These are phyloP conservation scores for Melolontha melolontha DNA, from an alignment of 2,888 invertebrate genomes.

Conservation along the genomic window DNA sequence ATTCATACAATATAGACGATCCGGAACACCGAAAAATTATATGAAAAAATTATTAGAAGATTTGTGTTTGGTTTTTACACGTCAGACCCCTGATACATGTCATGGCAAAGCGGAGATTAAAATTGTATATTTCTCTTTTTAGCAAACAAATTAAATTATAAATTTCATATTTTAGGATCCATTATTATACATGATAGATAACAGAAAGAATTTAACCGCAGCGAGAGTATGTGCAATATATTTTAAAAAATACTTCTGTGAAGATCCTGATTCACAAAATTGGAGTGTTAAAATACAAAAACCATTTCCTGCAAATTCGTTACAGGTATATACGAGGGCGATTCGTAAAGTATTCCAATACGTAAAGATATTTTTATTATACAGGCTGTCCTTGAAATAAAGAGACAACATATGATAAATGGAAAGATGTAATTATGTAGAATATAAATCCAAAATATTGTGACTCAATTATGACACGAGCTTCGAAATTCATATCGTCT, in stretches of 20 bases:
- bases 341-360: too few species aligned
- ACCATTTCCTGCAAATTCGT: slow-evolving; percentile 9
- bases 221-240: slow-evolving; percentile 71
- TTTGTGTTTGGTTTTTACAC: slow-evolving; percentile 51
- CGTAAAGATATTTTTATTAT: too few species aligned
- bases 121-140: slow-evolving; percentile 49
- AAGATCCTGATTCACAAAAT: slow-evolving; percentile 54
- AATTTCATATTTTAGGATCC: slow-evolving; percentile 67
- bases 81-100: slow-evolving; percentile 51
- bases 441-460: too few species aligned
- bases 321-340: slow-evolving; percentile 9
- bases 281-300: slow-evolving; percentile 57
- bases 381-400: too few species aligned
- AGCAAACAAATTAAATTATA: not conserved
- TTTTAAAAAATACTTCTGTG: slow-evolving; percentile 65
- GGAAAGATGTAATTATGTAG: too few species aligned
- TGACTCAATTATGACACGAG: too few species aligned
- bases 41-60: slow-evolving; percentile 46
- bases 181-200: slow-evolving; percentile 72
- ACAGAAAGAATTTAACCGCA: slow-evolving; percentile 67
- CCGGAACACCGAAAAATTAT: slow-evolving; percentile 26
- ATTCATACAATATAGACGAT: slow-evolving; percentile 41
- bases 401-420: too few species aligned
- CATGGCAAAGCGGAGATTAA: slow-evolving; percentile 53
- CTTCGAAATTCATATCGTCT: too few species aligned